A percentile compares a stretch with the other conserved stretches of the same genome.
phyloP scores from a whole-genome alignment of 2,888 invertebrate genomes.

The Stegana nigrithorax region DNA sequence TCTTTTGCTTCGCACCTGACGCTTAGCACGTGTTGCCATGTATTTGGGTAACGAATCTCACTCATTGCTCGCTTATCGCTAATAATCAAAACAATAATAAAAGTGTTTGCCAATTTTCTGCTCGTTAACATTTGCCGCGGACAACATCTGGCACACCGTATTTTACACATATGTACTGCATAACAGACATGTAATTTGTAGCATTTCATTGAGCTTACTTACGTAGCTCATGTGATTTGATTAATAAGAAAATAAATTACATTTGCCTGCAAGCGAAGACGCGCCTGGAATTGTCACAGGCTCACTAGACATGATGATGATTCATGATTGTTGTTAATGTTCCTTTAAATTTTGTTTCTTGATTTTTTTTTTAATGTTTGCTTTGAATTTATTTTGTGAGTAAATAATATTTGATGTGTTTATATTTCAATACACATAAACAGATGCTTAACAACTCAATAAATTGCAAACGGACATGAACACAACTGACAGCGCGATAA shows the following conservation, averaged over 20 bases:
- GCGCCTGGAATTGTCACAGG: not conserved
- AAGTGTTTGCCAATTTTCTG: not conserved
- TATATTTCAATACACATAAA: too few species aligned
- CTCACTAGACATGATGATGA: constrained; percentile 8
- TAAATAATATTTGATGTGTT: not conserved
- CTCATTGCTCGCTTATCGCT: not conserved
- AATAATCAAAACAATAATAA: constrained; percentile 13
- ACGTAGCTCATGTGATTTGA: too few species aligned
- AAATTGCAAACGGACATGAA: not conserved
- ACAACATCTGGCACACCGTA: too few species aligned
- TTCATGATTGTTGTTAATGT: not conserved
- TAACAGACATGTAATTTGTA: too few species aligned
- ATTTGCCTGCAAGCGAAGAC: too few species aligned
- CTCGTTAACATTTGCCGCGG: not conserved
- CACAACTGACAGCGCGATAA: not conserved
- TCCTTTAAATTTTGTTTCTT: not conserved
- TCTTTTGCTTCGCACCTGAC: not conserved
- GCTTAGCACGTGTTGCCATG: not conserved
- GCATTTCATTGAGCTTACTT: too few species aligned
- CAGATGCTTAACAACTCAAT: not conserved
- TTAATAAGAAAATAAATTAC: too few species aligned
- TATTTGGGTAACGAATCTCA: not conserved
- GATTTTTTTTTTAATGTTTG: constrained; percentile 1
- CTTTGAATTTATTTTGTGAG: not conserved
- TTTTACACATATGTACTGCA: too few species aligned